Evolutionary conservation across 1,140 invertebrate genomes (phyloP), one percentile per base, ranked within the genome.

Genomic region (Drosophila eugracilis): DNA sequence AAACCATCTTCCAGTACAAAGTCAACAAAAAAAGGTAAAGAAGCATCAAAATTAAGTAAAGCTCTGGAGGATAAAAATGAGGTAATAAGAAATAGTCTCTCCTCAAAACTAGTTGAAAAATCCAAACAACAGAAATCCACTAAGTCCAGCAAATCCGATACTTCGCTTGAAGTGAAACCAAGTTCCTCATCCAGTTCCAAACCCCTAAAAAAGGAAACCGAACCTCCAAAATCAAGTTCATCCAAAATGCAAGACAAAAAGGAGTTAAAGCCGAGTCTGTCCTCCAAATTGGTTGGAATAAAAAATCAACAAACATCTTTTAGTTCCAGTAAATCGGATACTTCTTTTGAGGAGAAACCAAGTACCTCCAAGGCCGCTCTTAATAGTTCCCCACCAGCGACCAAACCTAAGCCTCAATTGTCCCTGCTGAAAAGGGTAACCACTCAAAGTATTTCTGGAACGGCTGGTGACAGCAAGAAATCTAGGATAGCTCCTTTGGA

Each of bases 351-450:
- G 17, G 44, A 42, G 0, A 83, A 73, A 26, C 74, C 77, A 12
- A 72, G 45, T 36, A 75, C 62, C 14, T 80, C 70, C 5, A 71
- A 26, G n/a, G 36, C 42, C 5, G 55, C 50, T 47, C 15, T 10
- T 6, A 22, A 34, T 14, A 36, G 12, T 26, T 63, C 53, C 1
- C 60, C 28, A 5, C 4, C 14, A 3, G 12, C 69, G 42, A 39
- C 28, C 24, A 45, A 47, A 37, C n/a, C 3, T 0, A 89, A 84
- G 21, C 67, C 72, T 0, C 47, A 76, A 1, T 44, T 73, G 0
- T 39, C 50, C 0, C 55, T 60, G 0, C 62, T 88, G 0, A 88
- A 88, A 30, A 67, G 83, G 3, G 41, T 26, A 4, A 32, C 44
- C 4, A 50, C 44, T 2, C 70, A 63, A 21, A 48, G 28, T 15